A percentile compares a stretch with the other conserved stretches of the same genome.
Evolutionary conservation across 2,797 vertebrate genomes (phyloP).

Genomic region (Myripristis jacobus): DNA sequence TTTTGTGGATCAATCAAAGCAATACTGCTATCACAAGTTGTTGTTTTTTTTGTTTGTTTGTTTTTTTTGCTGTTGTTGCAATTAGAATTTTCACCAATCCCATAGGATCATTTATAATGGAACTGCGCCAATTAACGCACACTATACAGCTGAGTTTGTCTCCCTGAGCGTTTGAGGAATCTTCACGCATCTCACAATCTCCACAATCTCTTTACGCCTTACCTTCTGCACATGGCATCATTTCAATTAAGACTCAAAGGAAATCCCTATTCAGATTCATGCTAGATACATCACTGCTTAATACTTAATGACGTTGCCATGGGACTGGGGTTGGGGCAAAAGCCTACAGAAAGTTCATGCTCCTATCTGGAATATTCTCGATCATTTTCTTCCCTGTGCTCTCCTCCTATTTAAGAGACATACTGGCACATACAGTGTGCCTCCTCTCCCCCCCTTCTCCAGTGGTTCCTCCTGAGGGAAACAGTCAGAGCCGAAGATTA

Average conservation of each 20-base stretch:
- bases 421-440: constrained; percentile 3
- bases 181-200: constrained; percentile 40
- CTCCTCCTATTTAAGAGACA: constrained; percentile 36
- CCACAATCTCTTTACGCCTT: constrained; percentile 48
- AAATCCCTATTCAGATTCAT: constrained; percentile 39
- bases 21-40: rapidly evolving
- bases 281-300: constrained; percentile 12
- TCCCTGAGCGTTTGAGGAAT: constrained; percentile 33
- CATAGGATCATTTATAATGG: constrained; percentile 8
- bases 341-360: constrained; percentile 46
- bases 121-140: neutral
- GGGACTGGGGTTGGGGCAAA: constrained; percentile 27
- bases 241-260: constrained; percentile 61
- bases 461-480: constrained; percentile 42
- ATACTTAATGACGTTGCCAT: constrained; percentile 49
- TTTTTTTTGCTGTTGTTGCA: no score
- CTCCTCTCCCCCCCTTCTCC: constrained; percentile 15
- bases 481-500: constrained; percentile 64
- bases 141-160: neutral
- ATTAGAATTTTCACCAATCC: constrained; percentile 15
- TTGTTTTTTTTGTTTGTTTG: neutral
- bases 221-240: constrained; percentile 33
- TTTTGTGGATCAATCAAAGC: constrained; percentile 1
- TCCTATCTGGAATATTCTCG: constrained; percentile 26
- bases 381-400: constrained; percentile 17